A percentile compares a stretch with the other conserved stretches of the same genome.
These are phyloP conservation scores for Fregetta grallaria DNA, from an alignment of 2,113 vertebrate genomes.

Conservation along the genomic window DNA sequence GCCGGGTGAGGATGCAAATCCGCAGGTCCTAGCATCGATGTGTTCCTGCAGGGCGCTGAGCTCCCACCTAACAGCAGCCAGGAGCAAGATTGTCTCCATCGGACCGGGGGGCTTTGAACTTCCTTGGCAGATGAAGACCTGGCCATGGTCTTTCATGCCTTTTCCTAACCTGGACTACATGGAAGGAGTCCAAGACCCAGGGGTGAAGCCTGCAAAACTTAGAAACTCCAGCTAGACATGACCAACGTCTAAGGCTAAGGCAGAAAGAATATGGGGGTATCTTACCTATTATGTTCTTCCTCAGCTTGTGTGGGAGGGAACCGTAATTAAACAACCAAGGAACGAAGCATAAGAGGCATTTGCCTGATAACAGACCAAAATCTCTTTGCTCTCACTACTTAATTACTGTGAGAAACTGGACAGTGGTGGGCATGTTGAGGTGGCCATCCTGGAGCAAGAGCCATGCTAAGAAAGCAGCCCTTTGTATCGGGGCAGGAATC, in stretches of 20 bases:
- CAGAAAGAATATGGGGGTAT: not conserved
- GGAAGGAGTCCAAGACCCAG: not conserved
- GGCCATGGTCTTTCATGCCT: not conserved
- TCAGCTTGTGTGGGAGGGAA: not conserved
- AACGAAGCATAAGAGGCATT: not conserved
- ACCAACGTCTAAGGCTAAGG: not conserved
- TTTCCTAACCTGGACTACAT: not conserved
- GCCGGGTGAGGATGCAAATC: too few relatives aligned
- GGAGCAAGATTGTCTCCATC: not conserved
- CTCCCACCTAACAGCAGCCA: not conserved
- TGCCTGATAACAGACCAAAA: not conserved
- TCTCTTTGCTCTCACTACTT: not conserved
- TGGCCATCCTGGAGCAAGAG: not conserved
- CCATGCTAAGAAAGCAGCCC: not conserved
- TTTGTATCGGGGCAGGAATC: not conserved
- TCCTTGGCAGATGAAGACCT: not conserved
- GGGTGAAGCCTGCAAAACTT: not conserved
- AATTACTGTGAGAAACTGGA: not conserved
- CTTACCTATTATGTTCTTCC: not conserved
- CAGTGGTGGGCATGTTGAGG: not conserved
- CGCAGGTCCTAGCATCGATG: not conserved
- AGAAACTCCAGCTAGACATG: not conserved
- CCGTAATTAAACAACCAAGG: not conserved
- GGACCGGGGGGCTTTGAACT: accelerated
- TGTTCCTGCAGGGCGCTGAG: not conserved